Evolutionary conservation across 2,113 vertebrate genomes (phyloP).

Genomic region (Pteronura brasiliensis): DNA sequence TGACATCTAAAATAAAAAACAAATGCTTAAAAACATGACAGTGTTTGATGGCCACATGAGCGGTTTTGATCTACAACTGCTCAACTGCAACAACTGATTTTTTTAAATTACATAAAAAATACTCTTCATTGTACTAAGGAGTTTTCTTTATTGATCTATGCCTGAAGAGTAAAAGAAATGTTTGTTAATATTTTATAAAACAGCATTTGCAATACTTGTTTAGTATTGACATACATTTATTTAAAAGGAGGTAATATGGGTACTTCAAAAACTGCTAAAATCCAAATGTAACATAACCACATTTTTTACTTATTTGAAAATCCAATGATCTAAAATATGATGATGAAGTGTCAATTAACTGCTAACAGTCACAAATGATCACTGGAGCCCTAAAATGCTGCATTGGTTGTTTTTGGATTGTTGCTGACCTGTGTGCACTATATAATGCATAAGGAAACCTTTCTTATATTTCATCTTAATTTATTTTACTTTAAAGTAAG

Average conservation of each 20-base stretch:
- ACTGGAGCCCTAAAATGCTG: not conserved
- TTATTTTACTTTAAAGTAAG: not conserved
- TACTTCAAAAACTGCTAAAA: not conserved
- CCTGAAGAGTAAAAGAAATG: not conserved
- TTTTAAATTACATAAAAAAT: not conserved
- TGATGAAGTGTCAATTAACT: not conserved
- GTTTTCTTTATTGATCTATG: not conserved
- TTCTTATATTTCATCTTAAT: not conserved
- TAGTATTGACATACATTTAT: not conserved
- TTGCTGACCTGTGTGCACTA: not conserved
- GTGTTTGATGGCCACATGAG: not conserved
- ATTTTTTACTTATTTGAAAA: not conserved
- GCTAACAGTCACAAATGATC: not conserved
- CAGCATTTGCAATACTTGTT: not conserved
- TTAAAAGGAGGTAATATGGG: not conserved
- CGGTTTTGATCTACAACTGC: not conserved
- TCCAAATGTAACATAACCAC: not conserved
- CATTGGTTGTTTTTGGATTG: not conserved
- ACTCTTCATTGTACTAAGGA: not conserved
- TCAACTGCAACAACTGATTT: not conserved
- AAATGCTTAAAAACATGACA: slow-evolving; percentile 28
- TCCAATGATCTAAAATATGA: not conserved
- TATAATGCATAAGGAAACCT: not conserved
- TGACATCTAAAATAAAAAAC: slow-evolving; percentile 74
- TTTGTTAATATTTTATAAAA: not conserved